Evolutionary conservation across 1,140 invertebrate species (phyloP).

Genomic region (Rhyzopertha dominica): DNA sequence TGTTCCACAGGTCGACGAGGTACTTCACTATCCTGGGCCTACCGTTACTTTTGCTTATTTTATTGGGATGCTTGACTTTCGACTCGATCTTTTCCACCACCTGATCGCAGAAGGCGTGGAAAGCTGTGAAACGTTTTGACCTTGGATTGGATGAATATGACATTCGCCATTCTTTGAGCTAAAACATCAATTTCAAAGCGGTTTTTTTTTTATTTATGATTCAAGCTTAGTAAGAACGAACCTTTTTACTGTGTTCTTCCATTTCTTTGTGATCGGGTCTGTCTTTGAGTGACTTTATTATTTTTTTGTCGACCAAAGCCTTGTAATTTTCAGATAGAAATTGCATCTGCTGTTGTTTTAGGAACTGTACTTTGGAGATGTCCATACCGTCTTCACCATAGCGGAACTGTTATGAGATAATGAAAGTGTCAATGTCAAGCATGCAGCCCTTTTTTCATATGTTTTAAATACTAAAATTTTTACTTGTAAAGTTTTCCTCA

Average conservation of each 20-base stretch:
- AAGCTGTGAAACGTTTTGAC: slow-evolving; percentile 33
- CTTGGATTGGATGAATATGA: slow-evolving; percentile 49
- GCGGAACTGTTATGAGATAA: slow-evolving; percentile 56
- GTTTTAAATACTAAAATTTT: no score
- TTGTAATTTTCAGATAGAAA: slow-evolving; percentile 78
- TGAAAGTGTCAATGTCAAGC: no score
- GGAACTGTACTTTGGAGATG: slow-evolving; percentile 79
- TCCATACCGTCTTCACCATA: slow-evolving; percentile 99
- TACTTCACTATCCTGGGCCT: slow-evolving; percentile 46
- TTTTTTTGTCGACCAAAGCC: slow-evolving; percentile 57
- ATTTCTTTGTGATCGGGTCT: slow-evolving; percentile 47
- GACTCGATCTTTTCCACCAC: slow-evolving; percentile 40
- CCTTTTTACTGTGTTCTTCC: slow-evolving; percentile 49
- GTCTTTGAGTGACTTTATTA: slow-evolving; percentile 55
- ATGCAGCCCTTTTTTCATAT: no score
- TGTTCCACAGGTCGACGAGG: slow-evolving; percentile 60
- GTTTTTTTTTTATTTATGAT: background rate
- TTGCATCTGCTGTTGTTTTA: slow-evolving; percentile 71
- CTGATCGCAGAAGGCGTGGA: slow-evolving; percentile 41
- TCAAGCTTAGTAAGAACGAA: slow-evolving; percentile 23
- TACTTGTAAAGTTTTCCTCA: no score
- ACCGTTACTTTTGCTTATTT: slow-evolving; percentile 39
- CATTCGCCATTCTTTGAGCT: slow-evolving; percentile 61
- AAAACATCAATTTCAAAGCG: no score
- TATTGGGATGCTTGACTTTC: slow-evolving; percentile 34